Conservation (phyloP, 2,113 vertebrate species). For the Prinia subflava region DNA sequence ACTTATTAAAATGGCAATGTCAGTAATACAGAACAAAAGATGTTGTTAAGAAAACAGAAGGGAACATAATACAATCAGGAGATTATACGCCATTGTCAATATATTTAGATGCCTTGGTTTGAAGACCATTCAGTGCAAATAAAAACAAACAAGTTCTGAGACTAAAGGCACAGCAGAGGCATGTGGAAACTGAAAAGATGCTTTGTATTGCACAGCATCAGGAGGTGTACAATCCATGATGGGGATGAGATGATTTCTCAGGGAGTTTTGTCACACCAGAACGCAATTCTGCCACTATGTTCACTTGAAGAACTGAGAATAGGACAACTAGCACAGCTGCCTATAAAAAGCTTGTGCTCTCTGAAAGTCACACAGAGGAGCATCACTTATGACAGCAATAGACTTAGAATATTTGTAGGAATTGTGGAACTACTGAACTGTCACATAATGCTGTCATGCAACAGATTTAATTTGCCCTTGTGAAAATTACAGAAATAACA, state of each 20-base stretch:
- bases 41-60: not conserved
- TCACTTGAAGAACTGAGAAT: slow-evolving; percentile 5
- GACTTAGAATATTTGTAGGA: slow-evolving; percentile 28
- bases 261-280: not conserved
- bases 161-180: slow-evolving; percentile 30
- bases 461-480: slow-evolving; percentile 37
- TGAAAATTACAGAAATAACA: slow-evolving; percentile 42
- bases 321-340: slow-evolving; percentile 22
- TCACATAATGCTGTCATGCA: not conserved
- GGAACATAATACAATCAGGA: not conserved
- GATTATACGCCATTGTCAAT: not conserved
- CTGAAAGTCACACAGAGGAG: slow-evolving; percentile 48
- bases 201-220: not conserved
- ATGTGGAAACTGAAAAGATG: not conserved
- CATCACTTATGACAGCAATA: slow-evolving; percentile 50
- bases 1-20: not conserved
- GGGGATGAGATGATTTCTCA: not conserved
- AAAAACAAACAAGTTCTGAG: slow-evolving; percentile 43
- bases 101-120: not conserved
- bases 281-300: not conserved
- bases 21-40: not conserved
- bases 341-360: slow-evolving; percentile 35
- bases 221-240: not conserved
- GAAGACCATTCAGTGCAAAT: slow-evolving; percentile 15
- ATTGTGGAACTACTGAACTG: slow-evolving; percentile 34